Conservation (phyloP, 2,797 vertebrate genomes). For the Syncerus caffer region DNA sequence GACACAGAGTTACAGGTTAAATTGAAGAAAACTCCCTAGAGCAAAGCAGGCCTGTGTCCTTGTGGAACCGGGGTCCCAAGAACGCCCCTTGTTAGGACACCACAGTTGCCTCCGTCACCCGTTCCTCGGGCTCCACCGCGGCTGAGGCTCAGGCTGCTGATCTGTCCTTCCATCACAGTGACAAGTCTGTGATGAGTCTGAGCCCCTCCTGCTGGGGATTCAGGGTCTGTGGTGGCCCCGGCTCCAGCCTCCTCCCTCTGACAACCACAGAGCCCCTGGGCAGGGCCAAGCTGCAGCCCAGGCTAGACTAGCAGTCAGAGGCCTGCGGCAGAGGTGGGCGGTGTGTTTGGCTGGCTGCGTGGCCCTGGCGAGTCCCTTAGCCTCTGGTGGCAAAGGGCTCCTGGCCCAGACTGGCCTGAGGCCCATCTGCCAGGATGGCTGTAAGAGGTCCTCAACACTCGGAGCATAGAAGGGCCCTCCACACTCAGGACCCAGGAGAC, state of each 20-base stretch:
- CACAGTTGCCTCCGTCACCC: background rate
- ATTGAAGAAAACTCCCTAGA: background rate
- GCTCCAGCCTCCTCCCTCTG: background rate
- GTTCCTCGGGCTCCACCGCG: background rate
- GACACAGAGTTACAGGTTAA: background rate
- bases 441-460: background rate
- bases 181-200: background rate
- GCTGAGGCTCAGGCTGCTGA: background rate
- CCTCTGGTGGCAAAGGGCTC: background rate
- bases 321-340: background rate
- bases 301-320: background rate
- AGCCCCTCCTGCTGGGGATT: background rate
- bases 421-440: background rate
- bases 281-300: background rate
- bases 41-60: accelerated
- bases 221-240: background rate
- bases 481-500: accelerated
- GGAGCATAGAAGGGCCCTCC: background rate
- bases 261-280: background rate
- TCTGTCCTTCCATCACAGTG: background rate
- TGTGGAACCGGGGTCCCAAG: background rate
- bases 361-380: background rate
- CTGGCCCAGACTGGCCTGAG: background rate
- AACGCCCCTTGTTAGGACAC: background rate
- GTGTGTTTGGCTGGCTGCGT: accelerated